phyloP scores from a whole-genome alignment of 2,888 invertebrate genomes.

The Fragum sueziense region DNA sequence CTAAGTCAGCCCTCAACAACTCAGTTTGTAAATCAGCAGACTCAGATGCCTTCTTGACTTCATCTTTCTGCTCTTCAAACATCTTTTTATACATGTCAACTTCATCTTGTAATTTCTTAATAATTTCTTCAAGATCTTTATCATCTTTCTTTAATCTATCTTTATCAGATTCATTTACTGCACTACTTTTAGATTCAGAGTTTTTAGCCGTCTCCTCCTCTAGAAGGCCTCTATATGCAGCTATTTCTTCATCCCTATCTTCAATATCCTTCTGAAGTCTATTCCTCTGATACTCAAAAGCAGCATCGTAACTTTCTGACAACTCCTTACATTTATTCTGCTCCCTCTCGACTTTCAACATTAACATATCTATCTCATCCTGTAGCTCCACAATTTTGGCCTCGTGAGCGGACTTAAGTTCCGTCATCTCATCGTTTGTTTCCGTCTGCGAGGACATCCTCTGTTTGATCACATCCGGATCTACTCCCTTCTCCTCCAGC shows the following conservation, averaged over 20 bases:
- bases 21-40: not conserved
- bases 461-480: slow-evolving; percentile 43
- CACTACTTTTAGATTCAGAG: not conserved
- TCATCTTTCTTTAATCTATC: slow-evolving; percentile 7
- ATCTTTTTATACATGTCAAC: slow-evolving; percentile 7
- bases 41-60: not conserved
- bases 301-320: slow-evolving; percentile 39
- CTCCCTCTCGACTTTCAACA: slow-evolving; percentile 57
- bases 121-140: slow-evolving; percentile 9
- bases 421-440: slow-evolving; percentile 7
- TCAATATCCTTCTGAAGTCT: slow-evolving; percentile 45
- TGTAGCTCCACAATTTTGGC: slow-evolving; percentile 46
- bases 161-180: not conserved
- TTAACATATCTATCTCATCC: slow-evolving; percentile 52
- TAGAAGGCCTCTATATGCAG: slow-evolving; percentile 44
- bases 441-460: slow-evolving; percentile 25
- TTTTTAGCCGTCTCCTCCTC: slow-evolving; percentile 35
- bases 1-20: not conserved
- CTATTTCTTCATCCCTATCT: slow-evolving; percentile 50
- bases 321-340: slow-evolving; percentile 41
- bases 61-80: not conserved
- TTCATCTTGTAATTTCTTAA: not conserved
- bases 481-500: slow-evolving; percentile 52
- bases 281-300: slow-evolving; percentile 49
- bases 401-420: slow-evolving; percentile 40